Conservation (phyloP, 2,113 vertebrate genomes). For the Semicossyphus pulcher region DNA sequence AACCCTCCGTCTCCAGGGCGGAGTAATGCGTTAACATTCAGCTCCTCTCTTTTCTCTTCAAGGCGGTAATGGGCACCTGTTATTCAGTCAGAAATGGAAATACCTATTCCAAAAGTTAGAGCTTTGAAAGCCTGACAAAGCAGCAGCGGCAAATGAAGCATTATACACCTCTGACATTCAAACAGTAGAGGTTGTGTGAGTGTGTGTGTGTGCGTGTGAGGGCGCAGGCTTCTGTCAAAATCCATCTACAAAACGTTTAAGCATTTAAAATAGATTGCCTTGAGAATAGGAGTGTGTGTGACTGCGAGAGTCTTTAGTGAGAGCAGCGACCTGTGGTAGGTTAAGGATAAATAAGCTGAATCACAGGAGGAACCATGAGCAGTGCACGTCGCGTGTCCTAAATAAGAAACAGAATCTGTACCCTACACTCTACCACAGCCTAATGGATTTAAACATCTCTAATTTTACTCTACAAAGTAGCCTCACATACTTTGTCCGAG, state of each 20-base stretch:
- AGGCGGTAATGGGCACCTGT: slow-evolving; percentile 34
- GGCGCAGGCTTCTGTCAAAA: neutral
- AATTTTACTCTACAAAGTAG: too few species aligned
- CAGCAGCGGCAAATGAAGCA: slow-evolving; percentile 11
- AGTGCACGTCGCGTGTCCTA: neutral
- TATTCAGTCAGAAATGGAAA: slow-evolving; percentile 50
- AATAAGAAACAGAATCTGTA: neutral
- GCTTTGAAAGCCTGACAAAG: slow-evolving; percentile 45
- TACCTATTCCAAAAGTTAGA: slow-evolving; percentile 24
- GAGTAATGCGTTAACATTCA: slow-evolving; percentile 48
- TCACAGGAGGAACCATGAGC: neutral
- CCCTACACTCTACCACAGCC: too few species aligned
- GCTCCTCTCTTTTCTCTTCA: slow-evolving; percentile 39
- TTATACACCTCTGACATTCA: slow-evolving; percentile 25
- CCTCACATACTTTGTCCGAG: too few species aligned
- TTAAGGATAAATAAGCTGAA: neutral
- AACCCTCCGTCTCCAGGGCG: slow-evolving; percentile 35
- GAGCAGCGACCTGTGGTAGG: neutral
- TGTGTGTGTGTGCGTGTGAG: slow-evolving; percentile 4
- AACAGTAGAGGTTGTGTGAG: slow-evolving; percentile 10
- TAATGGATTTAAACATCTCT: too few species aligned
- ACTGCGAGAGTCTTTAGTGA: neutral
- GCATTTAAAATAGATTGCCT: neutral
- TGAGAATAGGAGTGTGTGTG: neutral
- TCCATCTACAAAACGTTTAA: neutral